A percentile compares a stretch with the other conserved stretches of the same genome.
phyloP scores from a whole-genome alignment of 2,888 invertebrate genomes.

The Cephus rjabovi region DNA sequence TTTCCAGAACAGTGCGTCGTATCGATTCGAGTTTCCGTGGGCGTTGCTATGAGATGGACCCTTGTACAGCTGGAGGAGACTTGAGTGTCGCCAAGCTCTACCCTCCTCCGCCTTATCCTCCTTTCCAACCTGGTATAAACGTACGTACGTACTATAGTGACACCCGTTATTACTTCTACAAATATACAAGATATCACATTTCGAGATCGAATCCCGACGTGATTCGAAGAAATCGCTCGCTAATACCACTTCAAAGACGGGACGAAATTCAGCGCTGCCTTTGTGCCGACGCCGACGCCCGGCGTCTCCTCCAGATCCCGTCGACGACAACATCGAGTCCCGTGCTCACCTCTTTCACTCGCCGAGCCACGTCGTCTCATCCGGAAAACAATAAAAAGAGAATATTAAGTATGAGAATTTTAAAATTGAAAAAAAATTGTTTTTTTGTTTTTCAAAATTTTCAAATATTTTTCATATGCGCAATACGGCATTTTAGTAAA shows the following conservation, averaged over 20 bases:
- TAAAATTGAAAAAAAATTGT: background rate
- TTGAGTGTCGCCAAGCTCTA: constrained; percentile 66
- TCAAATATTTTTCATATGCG: background rate
- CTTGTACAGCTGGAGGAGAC: constrained; percentile 60
- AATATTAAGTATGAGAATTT: background rate
- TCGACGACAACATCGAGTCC: background rate
- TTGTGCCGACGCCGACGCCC: background rate
- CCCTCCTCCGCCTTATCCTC: constrained; percentile 50
- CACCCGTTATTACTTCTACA: constrained; percentile 60
- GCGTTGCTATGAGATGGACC: constrained; percentile 68
- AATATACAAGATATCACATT: constrained; percentile 57
- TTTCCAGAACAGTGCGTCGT: constrained; percentile 64
- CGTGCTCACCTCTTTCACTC: background rate
- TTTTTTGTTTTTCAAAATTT: background rate
- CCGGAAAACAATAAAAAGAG: background rate
- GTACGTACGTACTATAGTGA: constrained; percentile 23
- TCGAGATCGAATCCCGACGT: constrained; percentile 41
- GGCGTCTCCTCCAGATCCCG: background rate
- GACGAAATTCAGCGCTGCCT: constrained; percentile 3
- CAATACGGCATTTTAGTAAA: background rate
- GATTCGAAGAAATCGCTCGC: constrained; percentile 33
- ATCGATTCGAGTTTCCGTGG: constrained; percentile 66
- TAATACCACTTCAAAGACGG: constrained; percentile 41
- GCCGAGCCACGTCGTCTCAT: background rate
- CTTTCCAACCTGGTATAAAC: constrained; percentile 31